These are phyloP conservation scores for Caenorhabditis briggsae DNA, from an alignment of 1,140 invertebrate genomes.

Conservation along the genomic window DNA sequence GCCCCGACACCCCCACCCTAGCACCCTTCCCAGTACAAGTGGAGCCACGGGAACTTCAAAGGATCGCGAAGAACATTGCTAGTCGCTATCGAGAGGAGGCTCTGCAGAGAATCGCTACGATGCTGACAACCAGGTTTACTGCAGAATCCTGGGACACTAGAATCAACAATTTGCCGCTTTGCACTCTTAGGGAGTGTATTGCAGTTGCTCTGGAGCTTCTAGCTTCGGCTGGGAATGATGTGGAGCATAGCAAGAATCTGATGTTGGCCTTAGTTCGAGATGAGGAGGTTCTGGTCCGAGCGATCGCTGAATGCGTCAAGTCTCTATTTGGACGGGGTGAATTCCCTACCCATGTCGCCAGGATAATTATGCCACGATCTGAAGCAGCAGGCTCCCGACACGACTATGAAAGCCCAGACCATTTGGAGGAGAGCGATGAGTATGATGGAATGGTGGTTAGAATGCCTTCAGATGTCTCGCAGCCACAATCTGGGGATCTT, in stretches of 20 bases:
- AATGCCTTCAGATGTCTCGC: constrained; percentile 10
- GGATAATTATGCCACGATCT: not conserved
- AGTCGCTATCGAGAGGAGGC: constrained; percentile 5
- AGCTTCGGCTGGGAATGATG: not conserved
- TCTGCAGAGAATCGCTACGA: not conserved
- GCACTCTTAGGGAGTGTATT: constrained; percentile 10
- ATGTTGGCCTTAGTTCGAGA: constrained; percentile 31
- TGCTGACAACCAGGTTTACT: not conserved
- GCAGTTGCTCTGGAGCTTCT: constrained; percentile 7
- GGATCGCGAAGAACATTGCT: constrained; percentile 6
- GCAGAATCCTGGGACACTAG: constrained; percentile 25
- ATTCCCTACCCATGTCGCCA: constrained; percentile 28
- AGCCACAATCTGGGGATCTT: constrained; percentile 30
- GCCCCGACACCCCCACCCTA: not conserved
- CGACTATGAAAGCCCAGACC: constrained; percentile 14
- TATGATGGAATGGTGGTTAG: constrained; percentile 14
- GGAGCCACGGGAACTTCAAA: constrained; percentile 26
- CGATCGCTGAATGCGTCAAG: constrained; percentile 23
- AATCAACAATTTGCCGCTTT: constrained; percentile 22
- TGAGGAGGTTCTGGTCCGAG: constrained; percentile 1
- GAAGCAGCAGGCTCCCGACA: not conserved
- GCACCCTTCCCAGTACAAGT: not conserved
- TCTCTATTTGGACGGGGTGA: constrained; percentile 8
- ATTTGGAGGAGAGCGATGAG: constrained; percentile 34
- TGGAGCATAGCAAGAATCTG: not conserved